A percentile compares a stretch with the other conserved stretches of the same genome.
Evolutionary conservation across 2,113 vertebrate genomes (phyloP).

Genomic region (Cepphus grylle): DNA sequence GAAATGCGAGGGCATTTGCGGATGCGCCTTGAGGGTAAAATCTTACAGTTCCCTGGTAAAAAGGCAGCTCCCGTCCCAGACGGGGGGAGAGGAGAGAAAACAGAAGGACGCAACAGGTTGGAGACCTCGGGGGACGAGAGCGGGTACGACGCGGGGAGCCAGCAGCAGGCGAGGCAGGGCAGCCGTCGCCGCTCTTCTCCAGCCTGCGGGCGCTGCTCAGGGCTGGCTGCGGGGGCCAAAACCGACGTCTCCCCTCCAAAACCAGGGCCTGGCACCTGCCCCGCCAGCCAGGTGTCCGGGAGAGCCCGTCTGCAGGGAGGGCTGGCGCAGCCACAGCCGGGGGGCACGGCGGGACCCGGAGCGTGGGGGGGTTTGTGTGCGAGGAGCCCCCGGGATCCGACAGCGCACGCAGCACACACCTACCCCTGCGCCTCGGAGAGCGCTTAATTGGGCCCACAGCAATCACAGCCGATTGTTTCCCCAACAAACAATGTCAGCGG

Average conservation of each 20-base stretch:
- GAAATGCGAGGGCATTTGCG: fast-evolving
- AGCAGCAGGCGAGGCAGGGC: fast-evolving
- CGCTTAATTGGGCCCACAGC: neutral
- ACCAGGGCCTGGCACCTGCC: neutral
- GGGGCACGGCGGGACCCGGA: neutral
- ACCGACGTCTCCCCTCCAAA: neutral
- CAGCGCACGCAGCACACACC: fast-evolving
- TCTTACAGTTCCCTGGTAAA: neutral
- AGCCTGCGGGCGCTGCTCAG: neutral
- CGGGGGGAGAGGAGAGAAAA: neutral
- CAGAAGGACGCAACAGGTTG: neutral
- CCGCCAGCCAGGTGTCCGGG: neutral
- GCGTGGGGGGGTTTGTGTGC: neutral
- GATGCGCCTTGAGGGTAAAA: fast-evolving
- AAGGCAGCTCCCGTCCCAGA: neutral
- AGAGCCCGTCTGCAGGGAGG: neutral
- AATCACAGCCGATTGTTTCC: neutral
- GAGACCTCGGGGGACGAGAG: neutral
- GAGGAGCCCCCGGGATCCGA: neutral
- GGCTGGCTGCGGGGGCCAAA: fast-evolving
- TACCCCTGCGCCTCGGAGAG: neutral
- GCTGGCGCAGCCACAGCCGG: neutral
- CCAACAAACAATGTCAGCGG: neutral
- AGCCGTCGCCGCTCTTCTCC: neutral
- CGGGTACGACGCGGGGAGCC: neutral